Conservation (phyloP, 2,888 invertebrate species). For the Graphium colonna region DNA sequence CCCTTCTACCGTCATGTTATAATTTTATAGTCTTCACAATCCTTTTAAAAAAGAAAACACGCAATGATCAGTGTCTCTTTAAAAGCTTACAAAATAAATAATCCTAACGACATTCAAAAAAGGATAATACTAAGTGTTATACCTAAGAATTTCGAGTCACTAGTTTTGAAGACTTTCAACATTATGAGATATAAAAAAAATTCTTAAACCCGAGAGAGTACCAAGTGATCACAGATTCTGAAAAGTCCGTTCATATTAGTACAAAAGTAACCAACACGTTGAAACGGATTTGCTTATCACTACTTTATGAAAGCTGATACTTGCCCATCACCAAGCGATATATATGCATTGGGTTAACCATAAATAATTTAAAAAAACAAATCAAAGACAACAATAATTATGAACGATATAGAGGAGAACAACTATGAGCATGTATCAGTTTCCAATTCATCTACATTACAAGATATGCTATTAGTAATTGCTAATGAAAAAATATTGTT, state of each 20-base stretch:
- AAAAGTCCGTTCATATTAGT: conserved; percentile 67
- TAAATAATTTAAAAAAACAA: conserved; percentile 17
- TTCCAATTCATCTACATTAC: conserved; percentile 53
- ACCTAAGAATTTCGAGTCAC: conserved; percentile 52
- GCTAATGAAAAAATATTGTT: conserved; percentile 47
- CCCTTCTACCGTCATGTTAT: conserved; percentile 14
- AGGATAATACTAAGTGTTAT: conserved; percentile 45
- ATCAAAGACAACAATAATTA: conserved; percentile 26
- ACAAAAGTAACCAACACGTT: conserved; percentile 64
- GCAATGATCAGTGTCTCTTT: neutral
- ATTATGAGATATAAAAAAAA: conserved; percentile 64
- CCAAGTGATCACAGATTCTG: conserved; percentile 79
- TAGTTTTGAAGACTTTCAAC: conserved; percentile 46
- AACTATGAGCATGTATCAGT: conserved; percentile 61
- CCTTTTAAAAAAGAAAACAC: neutral
- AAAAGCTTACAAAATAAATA: conserved; percentile 14
- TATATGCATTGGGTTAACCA: conserved; percentile 24
- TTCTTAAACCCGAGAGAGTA: conserved; percentile 77
- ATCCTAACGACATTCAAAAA: conserved; percentile 43
- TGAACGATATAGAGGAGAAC: conserved; percentile 28
- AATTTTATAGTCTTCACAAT: conserved; percentile 1
- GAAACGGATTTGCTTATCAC: conserved; percentile 68
- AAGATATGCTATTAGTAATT: conserved; percentile 56
- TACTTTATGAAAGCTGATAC: conserved; percentile 62
- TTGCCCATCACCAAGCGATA: conserved; percentile 48